Percentiles rank a stretch among this genome's conserved stretches.
Evolutionary conservation across 2,113 vertebrate species (phyloP).

Genomic region (Eulemur rufifrons): DNA sequence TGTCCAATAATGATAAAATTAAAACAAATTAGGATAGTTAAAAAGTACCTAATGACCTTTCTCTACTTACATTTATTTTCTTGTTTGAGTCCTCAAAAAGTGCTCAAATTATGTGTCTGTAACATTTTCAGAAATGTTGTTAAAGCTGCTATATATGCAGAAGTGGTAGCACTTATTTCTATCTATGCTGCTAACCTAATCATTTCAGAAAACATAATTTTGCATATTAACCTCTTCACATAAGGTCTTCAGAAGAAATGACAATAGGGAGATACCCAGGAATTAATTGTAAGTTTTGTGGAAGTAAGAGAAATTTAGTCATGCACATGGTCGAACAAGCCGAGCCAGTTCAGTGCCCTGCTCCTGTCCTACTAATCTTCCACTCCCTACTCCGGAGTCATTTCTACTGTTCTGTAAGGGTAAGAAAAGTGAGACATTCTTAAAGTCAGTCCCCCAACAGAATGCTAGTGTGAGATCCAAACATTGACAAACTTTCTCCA

Average conservation of each 20-base stretch:
- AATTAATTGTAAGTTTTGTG: slow-evolving; percentile 15
- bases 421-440: background rate
- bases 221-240: slow-evolving; percentile 64
- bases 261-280: slow-evolving; percentile 16
- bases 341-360: background rate
- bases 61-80: background rate
- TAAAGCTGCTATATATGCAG: background rate
- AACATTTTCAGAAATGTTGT: slow-evolving; percentile 4
- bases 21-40: background rate
- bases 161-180: background rate
- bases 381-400: accelerated
- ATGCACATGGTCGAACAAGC: background rate
- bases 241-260: slow-evolving; percentile 36
- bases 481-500: background rate
- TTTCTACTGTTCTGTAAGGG: background rate
- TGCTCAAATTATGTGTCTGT: background rate
- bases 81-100: background rate
- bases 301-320: background rate
- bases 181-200: slow-evolving; percentile 20
- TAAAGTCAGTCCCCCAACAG: background rate
- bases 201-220: slow-evolving; percentile 57
- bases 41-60: background rate
- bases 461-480: accelerated
- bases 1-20: background rate
- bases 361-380: background rate